Evolutionary conservation across 2,113 vertebrate species (phyloP).

Genomic region (Platysternon megacephalum): DNA sequence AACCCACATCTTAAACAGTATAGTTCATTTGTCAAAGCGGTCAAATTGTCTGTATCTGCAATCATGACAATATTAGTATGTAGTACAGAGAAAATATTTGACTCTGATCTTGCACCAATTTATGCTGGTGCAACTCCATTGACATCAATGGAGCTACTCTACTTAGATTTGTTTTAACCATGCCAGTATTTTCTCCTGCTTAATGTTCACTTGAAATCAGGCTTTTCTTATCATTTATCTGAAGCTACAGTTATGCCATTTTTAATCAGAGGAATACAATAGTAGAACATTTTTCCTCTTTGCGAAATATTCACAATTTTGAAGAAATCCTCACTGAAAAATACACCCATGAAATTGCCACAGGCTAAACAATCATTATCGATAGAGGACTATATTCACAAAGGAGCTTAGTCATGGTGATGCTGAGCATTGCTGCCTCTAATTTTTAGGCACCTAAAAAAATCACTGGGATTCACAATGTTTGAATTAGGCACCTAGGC

Average conservation of each 20-base stretch:
- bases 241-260: not conserved
- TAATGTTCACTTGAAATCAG: not conserved
- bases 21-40: not conserved
- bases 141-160: not conserved
- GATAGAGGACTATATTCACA: too few relatives aligned
- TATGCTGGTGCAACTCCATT: not conserved
- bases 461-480: too few relatives aligned
- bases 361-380: not conserved
- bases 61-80: not conserved
- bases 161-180: not conserved
- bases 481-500: too few relatives aligned
- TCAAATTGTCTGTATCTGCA: rapidly evolving
- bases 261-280: not conserved
- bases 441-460: too few relatives aligned
- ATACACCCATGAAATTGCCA: not conserved
- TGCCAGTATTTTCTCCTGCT: not conserved
- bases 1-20: rapidly evolving
- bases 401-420: too few relatives aligned
- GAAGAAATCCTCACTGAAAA: not conserved
- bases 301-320: not conserved
- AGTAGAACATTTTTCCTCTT: not conserved
- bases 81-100: not conserved
- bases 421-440: too few relatives aligned
- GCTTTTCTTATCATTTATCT: not conserved
- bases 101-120: not conserved